phyloP scores from a whole-genome alignment of 2,113 vertebrate genomes.

The Casuarius casuarius region DNA sequence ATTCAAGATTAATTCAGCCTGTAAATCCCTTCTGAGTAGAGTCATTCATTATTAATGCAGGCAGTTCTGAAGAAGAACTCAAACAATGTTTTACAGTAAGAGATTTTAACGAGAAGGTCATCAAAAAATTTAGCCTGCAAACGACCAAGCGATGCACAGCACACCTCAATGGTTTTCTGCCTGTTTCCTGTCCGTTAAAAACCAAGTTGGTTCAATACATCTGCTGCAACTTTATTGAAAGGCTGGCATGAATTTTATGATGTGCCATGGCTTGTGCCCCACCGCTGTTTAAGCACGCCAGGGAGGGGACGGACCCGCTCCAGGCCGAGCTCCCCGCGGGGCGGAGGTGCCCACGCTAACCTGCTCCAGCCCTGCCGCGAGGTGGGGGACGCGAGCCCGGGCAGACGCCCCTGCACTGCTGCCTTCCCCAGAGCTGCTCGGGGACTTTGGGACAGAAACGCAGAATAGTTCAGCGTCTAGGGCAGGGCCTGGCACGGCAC shows the following conservation, averaged over 20 bases:
- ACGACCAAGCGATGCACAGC: not conserved
- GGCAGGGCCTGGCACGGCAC: not conserved
- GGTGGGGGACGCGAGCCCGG: not conserved
- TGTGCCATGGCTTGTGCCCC: not conserved
- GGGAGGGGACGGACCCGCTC: not conserved
- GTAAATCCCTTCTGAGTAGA: not conserved
- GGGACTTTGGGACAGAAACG: not conserved
- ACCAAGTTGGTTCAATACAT: not conserved
- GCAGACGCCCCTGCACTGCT: not conserved
- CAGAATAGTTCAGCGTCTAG: not conserved
- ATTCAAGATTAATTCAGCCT: not conserved
- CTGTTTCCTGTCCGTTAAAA: constrained; percentile 33
- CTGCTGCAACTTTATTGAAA: not conserved
- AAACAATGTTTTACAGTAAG: not conserved
- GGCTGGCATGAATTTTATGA: not conserved
- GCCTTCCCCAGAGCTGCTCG: not conserved
- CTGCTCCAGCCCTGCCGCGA: too few species aligned
- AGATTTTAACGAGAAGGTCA: not conserved
- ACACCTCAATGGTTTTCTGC: not conserved
- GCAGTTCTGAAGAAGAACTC: not conserved
- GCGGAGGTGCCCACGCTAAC: too few species aligned
- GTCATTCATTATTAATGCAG: constrained; percentile 3
- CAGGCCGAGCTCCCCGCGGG: accelerated
- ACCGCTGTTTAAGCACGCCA: not conserved
- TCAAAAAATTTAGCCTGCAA: not conserved